A percentile compares a stretch with the other conserved stretches of the same genome.
phyloP scores from a whole-genome alignment of 2,797 vertebrate species.

The Staurois parvus region DNA sequence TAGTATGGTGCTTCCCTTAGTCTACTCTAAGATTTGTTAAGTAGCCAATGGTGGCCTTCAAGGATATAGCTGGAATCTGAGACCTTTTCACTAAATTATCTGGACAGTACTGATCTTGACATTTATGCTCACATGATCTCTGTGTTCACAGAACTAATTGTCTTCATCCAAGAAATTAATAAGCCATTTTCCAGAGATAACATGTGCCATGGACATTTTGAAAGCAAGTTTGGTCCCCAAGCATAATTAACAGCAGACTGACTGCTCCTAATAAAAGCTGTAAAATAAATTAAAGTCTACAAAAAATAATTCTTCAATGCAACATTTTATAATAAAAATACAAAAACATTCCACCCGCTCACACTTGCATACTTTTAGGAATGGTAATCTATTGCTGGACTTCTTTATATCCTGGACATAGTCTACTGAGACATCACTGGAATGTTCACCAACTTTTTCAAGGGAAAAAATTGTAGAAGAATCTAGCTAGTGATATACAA shows the following conservation, averaged over 20 bases:
- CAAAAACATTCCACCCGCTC: constrained; percentile 19
- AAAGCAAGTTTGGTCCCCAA: constrained; percentile 43
- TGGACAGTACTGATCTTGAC: background rate
- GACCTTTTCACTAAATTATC: background rate
- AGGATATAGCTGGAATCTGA: background rate
- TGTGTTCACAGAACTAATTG: background rate
- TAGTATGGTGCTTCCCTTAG: background rate
- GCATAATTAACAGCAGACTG: constrained; percentile 12
- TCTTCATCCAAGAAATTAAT: background rate
- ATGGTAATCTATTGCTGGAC: background rate
- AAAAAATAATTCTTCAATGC: constrained; percentile 53
- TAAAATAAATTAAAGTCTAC: constrained; percentile 59
- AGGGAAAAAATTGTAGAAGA: too few relatives aligned
- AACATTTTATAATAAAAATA: constrained; percentile 38
- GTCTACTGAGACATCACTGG: background rate
- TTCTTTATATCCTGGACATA: background rate
- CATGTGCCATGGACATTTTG: constrained; percentile 1
- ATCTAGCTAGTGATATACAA: too few relatives aligned
- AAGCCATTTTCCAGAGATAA: constrained; percentile 22
- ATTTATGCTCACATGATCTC: background rate
- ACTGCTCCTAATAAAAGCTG: constrained; percentile 24
- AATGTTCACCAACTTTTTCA: background rate
- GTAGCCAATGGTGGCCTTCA: background rate
- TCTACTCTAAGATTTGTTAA: background rate
- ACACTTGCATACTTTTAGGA: constrained; percentile 5